Percentiles rank a stretch among this genome's conserved stretches.
Evolutionary conservation across 1,140 invertebrate species (phyloP).

Genomic region (Drosophila parvula): DNA sequence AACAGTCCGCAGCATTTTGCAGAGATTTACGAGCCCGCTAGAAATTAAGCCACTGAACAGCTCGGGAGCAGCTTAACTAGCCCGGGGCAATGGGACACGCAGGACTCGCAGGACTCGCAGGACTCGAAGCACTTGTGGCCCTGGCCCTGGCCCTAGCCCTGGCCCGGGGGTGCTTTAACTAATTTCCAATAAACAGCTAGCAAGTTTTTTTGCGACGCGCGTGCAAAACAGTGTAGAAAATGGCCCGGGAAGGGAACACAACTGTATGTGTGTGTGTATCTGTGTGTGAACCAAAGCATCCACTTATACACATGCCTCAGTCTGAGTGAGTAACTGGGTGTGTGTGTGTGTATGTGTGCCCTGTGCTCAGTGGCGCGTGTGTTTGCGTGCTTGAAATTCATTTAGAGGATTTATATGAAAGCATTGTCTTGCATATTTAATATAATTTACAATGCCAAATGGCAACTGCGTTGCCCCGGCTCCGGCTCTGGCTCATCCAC

Average conservation of each 20-base stretch:
- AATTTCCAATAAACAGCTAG: slow-evolving; percentile 74
- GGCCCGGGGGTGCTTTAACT: slow-evolving; percentile 57
- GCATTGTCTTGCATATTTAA: slow-evolving; percentile 81
- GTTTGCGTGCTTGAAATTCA: slow-evolving; percentile 81
- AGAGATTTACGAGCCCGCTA: slow-evolving; percentile 70
- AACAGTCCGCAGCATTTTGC: slow-evolving; percentile 47
- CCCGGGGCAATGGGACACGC: slow-evolving; percentile 20
- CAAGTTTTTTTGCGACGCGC: slow-evolving; percentile 63
- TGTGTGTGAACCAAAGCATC: slow-evolving; percentile 7
- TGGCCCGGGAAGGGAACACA: slow-evolving; percentile 33
- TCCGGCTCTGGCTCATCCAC: slow-evolving; percentile 15
- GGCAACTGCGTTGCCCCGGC: slow-evolving; percentile 21
- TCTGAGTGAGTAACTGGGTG: slow-evolving; percentile 15
- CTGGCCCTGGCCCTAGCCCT: slow-evolving; percentile 7
- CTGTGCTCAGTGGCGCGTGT: slow-evolving; percentile 69
- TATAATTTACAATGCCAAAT: slow-evolving; percentile 73
- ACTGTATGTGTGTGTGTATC: slow-evolving; percentile 29
- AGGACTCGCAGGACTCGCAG: slow-evolving; percentile 1
- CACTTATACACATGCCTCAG: slow-evolving; percentile 37
- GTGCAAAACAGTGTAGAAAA: slow-evolving; percentile 60
- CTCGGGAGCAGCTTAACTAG: slow-evolving; percentile 42
- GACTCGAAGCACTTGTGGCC: background rate
- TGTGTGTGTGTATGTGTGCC: no score
- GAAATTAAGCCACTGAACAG: slow-evolving; percentile 66
- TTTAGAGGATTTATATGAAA: slow-evolving; percentile 78